phyloP scores from a whole-genome alignment of 1,140 invertebrate species.

The Trichoplusia ni region DNA sequence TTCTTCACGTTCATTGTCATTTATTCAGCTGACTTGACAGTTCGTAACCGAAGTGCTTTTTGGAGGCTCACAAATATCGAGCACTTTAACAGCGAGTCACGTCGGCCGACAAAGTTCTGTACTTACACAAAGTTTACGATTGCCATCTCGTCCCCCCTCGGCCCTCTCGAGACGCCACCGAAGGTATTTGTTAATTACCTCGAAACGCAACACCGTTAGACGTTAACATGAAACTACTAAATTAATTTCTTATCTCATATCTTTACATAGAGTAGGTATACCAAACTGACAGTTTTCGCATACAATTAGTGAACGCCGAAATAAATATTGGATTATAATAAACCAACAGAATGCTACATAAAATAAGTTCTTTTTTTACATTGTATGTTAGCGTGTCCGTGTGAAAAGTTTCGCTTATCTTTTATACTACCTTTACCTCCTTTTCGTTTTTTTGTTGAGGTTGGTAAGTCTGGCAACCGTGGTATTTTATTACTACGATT shows the following conservation, averaged over 20 bases:
- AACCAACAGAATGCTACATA: not conserved
- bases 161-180: constrained; percentile 1
- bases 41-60: constrained; percentile 27
- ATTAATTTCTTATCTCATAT: constrained; percentile 35
- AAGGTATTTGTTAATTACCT: constrained; percentile 45
- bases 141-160: constrained; percentile 26
- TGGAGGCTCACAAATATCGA: constrained; percentile 26
- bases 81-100: constrained; percentile 32
- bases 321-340: constrained; percentile 35
- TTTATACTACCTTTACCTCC: not conserved
- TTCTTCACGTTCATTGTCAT: constrained; percentile 53
- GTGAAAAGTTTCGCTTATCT: constrained; percentile 28
- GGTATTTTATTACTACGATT: too few relatives aligned
- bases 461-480: too few relatives aligned
- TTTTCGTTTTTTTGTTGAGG: too few relatives aligned
- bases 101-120: constrained; percentile 2
- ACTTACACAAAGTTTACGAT: constrained; percentile 37
- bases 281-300: constrained; percentile 33
- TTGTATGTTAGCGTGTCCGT: constrained; percentile 22
- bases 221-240: constrained; percentile 32
- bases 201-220: constrained; percentile 25
- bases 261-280: constrained; percentile 22
- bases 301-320: constrained; percentile 34
- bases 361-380: constrained; percentile 2
- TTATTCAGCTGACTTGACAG: constrained; percentile 52